Evolutionary conservation across 1,140 invertebrate species (phyloP), one percentile per base, ranked within the genome.

Genomic region (Trialeurodes vaporariorum): DNA sequence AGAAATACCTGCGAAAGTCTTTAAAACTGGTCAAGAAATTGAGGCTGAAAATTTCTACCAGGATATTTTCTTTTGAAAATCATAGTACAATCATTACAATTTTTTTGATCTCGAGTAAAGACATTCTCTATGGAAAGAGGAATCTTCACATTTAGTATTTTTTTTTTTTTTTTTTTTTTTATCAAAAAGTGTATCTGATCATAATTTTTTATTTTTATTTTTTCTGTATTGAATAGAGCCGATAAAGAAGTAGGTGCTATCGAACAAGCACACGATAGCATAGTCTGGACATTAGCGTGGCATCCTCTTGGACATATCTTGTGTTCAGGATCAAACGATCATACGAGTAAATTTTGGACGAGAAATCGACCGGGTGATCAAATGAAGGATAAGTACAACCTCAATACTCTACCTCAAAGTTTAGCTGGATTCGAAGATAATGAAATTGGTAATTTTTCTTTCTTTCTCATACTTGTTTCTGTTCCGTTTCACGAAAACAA

Each of bases 261-360:
- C 75, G 96, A 99, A 80, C 90, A 95, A 75, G 97, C 96, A 25
- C 97, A 99, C 79, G 97, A 99, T 78, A 97, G 94, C 73, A 98
- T 98, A 76, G 94, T 99, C 0, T 99, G 97, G 97, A 93, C 94
- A 21, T 81, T 99, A 70, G 93, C 94, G 24, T 99, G 98, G 97
- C 98, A 99, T 84, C 98, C 98, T 1, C 78, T 99, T 2, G 98
- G 98, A 5, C 98, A 99, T 77, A 98, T 99, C 72, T 80, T 99
- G 1, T 97, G 94, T 75, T 97, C 96, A 2, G 96, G 96, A 2
- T 98, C 95, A 25, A 98, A 98, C 80, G 96, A 98, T 81, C 96
- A 98, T 74, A 94, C 94, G 2, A 96, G 87, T 63, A 99, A 99
- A 81, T 99, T 99, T 80, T 99, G 97, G 97, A 98, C 97, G 1